Conservation (phyloP, 1,140 invertebrate genomes). For the Neodiprion virginianus region DNA sequence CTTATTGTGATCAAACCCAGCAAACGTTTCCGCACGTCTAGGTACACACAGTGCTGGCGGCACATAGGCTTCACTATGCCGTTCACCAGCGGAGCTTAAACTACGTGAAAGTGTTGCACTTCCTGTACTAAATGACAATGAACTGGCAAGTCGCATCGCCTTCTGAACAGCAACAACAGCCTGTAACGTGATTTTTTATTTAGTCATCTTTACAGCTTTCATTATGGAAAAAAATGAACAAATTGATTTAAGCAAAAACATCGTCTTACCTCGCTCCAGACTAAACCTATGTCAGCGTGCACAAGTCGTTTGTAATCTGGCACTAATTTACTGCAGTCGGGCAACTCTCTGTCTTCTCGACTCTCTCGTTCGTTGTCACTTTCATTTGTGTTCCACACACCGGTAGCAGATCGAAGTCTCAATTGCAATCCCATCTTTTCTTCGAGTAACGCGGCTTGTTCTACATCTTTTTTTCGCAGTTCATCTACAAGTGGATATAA, state of each 20-base stretch:
- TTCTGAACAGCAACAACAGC: slow-evolving; percentile 63
- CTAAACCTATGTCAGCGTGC: not conserved
- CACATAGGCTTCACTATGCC: slow-evolving; percentile 82
- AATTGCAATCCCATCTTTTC: slow-evolving; percentile 87
- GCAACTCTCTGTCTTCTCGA: slow-evolving; percentile 46
- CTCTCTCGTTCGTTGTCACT: slow-evolving; percentile 46
- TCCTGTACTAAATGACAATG: slow-evolving; percentile 68
- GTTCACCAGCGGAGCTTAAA: slow-evolving; percentile 90
- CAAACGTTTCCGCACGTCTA: slow-evolving; percentile 92
- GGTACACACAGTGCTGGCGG: slow-evolving; percentile 79
- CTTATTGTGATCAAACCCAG: slow-evolving; percentile 84
- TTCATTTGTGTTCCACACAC: slow-evolving; percentile 54
- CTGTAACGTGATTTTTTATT: slow-evolving; percentile 28
- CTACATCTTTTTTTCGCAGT: slow-evolving; percentile 84
- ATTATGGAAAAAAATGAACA: slow-evolving; percentile 7
- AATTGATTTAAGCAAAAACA: slow-evolving; percentile 13
- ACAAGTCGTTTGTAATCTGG: slow-evolving; percentile 48
- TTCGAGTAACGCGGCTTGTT: slow-evolving; percentile 84
- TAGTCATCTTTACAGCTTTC: not conserved
- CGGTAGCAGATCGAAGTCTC: slow-evolving; percentile 74
- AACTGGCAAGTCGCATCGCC: slow-evolving; percentile 75
- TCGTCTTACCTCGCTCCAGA: slow-evolving; percentile 50
- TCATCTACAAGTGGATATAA: slow-evolving; percentile 61
- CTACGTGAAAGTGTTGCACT: slow-evolving; percentile 84
- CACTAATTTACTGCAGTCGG: slow-evolving; percentile 54